Evolutionary conservation across 2,888 invertebrate species (phyloP).

Genomic region (Scrobipalpa costella): DNA sequence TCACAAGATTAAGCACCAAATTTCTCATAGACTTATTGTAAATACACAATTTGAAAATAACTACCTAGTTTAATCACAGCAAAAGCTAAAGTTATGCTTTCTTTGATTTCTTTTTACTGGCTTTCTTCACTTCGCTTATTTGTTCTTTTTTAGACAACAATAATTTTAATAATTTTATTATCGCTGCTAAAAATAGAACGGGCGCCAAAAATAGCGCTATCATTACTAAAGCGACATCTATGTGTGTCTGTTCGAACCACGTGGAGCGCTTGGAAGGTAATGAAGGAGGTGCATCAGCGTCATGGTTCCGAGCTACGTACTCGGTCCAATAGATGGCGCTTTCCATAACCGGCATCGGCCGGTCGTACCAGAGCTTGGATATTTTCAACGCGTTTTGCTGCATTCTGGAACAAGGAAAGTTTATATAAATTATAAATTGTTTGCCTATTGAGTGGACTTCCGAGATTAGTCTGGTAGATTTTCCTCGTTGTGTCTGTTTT

Average conservation of each 20-base stretch:
- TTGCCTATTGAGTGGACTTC: too few relatives aligned
- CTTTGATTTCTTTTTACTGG: slow-evolving; percentile 13
- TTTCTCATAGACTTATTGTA: too few relatives aligned
- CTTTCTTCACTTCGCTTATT: neutral
- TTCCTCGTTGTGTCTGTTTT: too few relatives aligned
- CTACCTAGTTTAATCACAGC: neutral
- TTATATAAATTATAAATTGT: neutral
- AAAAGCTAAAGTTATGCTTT: neutral
- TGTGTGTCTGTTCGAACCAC: slow-evolving; percentile 51
- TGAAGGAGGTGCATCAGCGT: slow-evolving; percentile 49
- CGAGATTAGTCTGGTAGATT: too few relatives aligned
- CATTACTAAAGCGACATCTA: slow-evolving; percentile 57
- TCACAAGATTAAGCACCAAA: too few relatives aligned
- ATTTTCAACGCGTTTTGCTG: slow-evolving; percentile 69
- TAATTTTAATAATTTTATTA: slow-evolving; percentile 39
- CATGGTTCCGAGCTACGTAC: slow-evolving; percentile 78
- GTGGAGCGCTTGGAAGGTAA: slow-evolving; percentile 48
- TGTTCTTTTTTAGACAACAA: slow-evolving; percentile 29
- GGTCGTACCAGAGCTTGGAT: slow-evolving; percentile 76
- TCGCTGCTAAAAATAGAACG: slow-evolving; percentile 26
- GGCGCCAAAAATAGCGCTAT: slow-evolving; percentile 19
- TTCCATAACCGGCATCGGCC: slow-evolving; percentile 79
- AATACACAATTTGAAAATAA: neutral
- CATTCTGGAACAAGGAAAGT: slow-evolving; percentile 49
- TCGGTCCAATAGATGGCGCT: slow-evolving; percentile 84